Base-by-base conservation (phyloP, 1,140 invertebrate species). In the Acromyrmex charruanus region DNA sequence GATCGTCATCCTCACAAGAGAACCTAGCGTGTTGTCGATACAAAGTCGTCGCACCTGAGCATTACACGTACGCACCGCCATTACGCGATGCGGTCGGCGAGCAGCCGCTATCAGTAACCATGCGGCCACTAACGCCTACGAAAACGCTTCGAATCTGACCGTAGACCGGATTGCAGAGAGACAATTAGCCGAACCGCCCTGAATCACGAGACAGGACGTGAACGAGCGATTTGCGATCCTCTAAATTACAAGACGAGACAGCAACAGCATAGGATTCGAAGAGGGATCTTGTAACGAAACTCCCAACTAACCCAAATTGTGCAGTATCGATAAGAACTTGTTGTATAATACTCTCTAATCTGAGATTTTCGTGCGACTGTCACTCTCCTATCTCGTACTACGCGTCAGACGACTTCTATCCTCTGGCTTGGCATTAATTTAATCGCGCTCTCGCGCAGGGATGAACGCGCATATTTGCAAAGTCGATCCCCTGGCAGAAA, bases 141-240 rank as follows among this genome's bases (percentile, higher is more conserved):
- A 84, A 84, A 84, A 84, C 58, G 80, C 80, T 84, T 82, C 68
- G 80, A 82, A 55, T 82, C 55, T 25, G 69, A 84, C 80, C 80
- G 39, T 69, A 84, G 55, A 31, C 55, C 80, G 39, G 80, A 84
- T 84, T 84, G 80, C 80, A 84, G 39, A 69, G 39, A 61, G 55
- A 84, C 80, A 84, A 84, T 84, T 84, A 84, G 55, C 25, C 80
- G 31, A 74, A 44, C 39, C 35, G 69, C 14, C 69, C 80, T 61
- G 80, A 59, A 74, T 84, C 80, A 61, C 69, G 35, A 74, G 80
- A 82, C 39, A n/a, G 55, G 25, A 58, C n/a, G 63, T 18, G 63
- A 69, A 69, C 35, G 80, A 61, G 80, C 80, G 80, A 84, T 74
- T 63, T 84, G 55, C 69, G 68, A 75, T 74, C 53, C 53, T 59